Base-by-base conservation (phyloP, 2,113 vertebrate species). In the Dicaeum eximium region DNA sequence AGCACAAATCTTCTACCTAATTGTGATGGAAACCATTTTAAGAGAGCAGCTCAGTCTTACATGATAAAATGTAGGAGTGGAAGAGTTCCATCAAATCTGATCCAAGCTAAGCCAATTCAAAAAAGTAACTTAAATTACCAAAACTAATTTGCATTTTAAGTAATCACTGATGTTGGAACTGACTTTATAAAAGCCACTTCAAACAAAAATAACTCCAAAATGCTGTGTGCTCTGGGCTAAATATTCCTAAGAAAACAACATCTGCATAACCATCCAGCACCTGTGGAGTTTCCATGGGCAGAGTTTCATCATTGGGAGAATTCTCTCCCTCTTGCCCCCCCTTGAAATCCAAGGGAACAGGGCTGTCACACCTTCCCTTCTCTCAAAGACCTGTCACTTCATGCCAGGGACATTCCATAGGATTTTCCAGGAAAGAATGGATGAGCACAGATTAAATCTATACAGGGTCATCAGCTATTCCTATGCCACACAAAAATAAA, bases 171-270 rank as follows among this genome's bases (percentile, higher is more conserved):
- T 95, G 51, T 10, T 91, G 64, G 83, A 91, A 88, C 62, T 31
- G 61, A 70, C 74, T 86, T 95, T 88, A 85, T 64, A 91, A 94
- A 98, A 97, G 88, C 86, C 95, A 97, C 96, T 96, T 96, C 80
- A 92, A 88, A 92, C 80, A 96, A 71, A 94, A 95, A 28, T 58
- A 89, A 77, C 88, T 82, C 42, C 31, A 37, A 94, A 95, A 60
- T 2, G 20, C 67, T 70, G 44, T 66, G 65, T 69, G 96, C 95
- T 94, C 82, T 80, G 80, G 97, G 96, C 80, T 95, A 86, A 91
- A 74, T 93, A 86, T 92, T 86, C 58, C 40, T 82, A 77, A 95
- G 96, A 79, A 91, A 88, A 91, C 50, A 95, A 27, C 23, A 92
- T 96, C 57, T 92, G 72, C 90, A 96, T 84, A 94, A 95, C 83